Evolutionary conservation across 2,113 vertebrate species (phyloP).

Genomic region (Cynoglossus semilaevis): DNA sequence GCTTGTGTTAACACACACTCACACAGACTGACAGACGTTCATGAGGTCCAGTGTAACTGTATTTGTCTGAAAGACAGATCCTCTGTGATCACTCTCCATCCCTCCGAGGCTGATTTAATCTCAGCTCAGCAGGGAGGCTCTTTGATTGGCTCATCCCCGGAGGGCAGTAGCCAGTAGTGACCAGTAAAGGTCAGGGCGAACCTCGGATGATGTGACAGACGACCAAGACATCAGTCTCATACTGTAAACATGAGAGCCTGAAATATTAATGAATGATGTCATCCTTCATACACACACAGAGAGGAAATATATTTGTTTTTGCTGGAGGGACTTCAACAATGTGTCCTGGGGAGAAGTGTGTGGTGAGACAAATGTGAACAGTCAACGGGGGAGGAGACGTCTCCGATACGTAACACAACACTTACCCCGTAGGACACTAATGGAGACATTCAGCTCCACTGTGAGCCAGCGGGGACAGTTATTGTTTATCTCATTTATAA

Average conservation of each 20-base stretch:
- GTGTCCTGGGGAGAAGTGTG: constrained; percentile 6
- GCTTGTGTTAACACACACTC: not conserved
- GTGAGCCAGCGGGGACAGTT: constrained; percentile 36
- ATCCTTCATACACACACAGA: constrained; percentile 24
- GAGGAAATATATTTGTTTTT: constrained; percentile 28
- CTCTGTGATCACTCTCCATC: constrained; percentile 29
- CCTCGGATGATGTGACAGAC: constrained; percentile 42
- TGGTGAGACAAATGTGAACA: constrained; percentile 38
- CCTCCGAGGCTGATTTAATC: constrained; percentile 46
- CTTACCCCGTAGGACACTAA: constrained; percentile 49
- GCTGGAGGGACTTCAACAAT: constrained; percentile 19
- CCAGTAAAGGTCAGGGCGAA: constrained; percentile 43
- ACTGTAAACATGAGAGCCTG: constrained; percentile 6
- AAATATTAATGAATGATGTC: constrained; percentile 63
- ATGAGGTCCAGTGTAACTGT: not conserved
- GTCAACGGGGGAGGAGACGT: constrained; percentile 27
- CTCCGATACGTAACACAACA: constrained; percentile 28
- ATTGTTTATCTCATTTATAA: constrained; percentile 49
- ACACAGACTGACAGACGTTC: not conserved
- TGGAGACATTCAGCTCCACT: constrained; percentile 38
- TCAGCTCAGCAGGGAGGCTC: constrained; percentile 7
- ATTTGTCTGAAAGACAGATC: constrained; percentile 11
- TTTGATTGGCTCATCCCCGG: constrained; percentile 53
- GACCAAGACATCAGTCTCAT: constrained; percentile 28
- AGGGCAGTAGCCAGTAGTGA: constrained; percentile 39